Conservation (phyloP, 1,140 invertebrate species). For the Hypsibius dujardini region DNA sequence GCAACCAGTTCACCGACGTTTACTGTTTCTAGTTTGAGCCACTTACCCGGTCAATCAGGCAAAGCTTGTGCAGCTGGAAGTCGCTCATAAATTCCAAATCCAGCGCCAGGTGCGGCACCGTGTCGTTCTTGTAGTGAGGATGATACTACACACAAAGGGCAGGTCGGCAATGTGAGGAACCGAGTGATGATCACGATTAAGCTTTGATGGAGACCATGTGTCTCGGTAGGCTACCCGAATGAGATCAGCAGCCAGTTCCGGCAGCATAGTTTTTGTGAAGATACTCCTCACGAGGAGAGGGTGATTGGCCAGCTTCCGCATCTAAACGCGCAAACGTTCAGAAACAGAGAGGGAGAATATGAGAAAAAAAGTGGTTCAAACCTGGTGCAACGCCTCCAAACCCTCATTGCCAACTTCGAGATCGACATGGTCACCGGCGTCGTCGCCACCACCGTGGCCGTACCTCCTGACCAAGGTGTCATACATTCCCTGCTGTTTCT, state of each 20-base stretch:
- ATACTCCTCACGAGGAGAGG: slow-evolving; percentile 58
- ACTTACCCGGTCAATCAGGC: slow-evolving; percentile 32
- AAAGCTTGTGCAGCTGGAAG: slow-evolving; percentile 68
- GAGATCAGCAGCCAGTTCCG: slow-evolving; percentile 43
- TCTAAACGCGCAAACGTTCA: too few species aligned
- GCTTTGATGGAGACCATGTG: too few species aligned
- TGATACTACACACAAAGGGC: slow-evolving; percentile 22
- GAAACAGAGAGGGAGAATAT: too few species aligned
- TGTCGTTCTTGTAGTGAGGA: slow-evolving; percentile 54
- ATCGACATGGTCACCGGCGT: slow-evolving; percentile 42
- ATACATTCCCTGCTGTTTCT: slow-evolving; percentile 54
- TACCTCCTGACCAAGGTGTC: slow-evolving; percentile 42
- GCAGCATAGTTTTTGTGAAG: slow-evolving; percentile 44
- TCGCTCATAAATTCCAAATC: slow-evolving; percentile 71
- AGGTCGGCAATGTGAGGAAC: too few species aligned
- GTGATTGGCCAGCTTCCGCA: slow-evolving; percentile 73
- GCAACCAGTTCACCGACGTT: too few species aligned
- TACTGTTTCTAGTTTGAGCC: background rate
- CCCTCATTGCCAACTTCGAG: background rate
- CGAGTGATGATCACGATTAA: too few species aligned
- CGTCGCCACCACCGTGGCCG: slow-evolving; percentile 16
- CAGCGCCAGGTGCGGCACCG: slow-evolving; percentile 61
- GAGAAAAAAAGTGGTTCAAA: background rate
- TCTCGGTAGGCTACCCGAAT: too few species aligned
- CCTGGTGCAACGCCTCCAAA: slow-evolving; percentile 12